Evolutionary conservation across 2,113 vertebrate genomes (phyloP), one percentile per base, ranked within the genome.

Genomic region (Mormyrus iriodes): DNA sequence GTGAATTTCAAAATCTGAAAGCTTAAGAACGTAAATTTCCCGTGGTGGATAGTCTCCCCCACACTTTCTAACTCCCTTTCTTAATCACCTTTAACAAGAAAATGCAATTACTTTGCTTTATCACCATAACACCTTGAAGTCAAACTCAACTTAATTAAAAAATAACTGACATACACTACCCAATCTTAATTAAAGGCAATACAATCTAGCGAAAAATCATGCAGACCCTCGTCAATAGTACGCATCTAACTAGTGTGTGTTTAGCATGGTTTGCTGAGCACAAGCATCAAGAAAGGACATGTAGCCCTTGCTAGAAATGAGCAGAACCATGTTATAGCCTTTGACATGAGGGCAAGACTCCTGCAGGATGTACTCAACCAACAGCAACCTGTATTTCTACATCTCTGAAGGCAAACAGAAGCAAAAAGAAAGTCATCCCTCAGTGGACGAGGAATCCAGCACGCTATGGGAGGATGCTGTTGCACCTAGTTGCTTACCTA

Each of bases 361-460:
- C 35, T 9, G 24, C 84, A 24, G 3, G 2, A n/a, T 12, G 2
- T 3, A 15, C 42, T 55, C 9, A 48, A 86, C 21, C 19, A 51
- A 76, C 35, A 2, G 13, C 58, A 35, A 44, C 51, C 17, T 39
- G 27, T 13, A 24, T 51, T 49, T 85, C 42, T 4, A 1, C 15
- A 31, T 73, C 65, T 69, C 65, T 69, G 48, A 51, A 49, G 19
- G 31, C 49, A 15, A 49, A 86, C 27, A 15, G 65, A 88, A 82
- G 42, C 53, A 53, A 44, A 58, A 39, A 15, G 42, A 88, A 3
- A 89, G 13, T 52, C 55, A 88, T 42, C 48, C 31, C 48, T 27
- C 73, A 13, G 39, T 8, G 79, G 73, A 61, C n/a, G 19, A 35
- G 7, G 61, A 69, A 69, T 52, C 92, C 92, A 92, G 89, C 91